Evolutionary conservation across 1,140 invertebrate species (phyloP), one percentile per base, ranked within the genome.

Genomic region (Drosophila mauritiana): DNA sequence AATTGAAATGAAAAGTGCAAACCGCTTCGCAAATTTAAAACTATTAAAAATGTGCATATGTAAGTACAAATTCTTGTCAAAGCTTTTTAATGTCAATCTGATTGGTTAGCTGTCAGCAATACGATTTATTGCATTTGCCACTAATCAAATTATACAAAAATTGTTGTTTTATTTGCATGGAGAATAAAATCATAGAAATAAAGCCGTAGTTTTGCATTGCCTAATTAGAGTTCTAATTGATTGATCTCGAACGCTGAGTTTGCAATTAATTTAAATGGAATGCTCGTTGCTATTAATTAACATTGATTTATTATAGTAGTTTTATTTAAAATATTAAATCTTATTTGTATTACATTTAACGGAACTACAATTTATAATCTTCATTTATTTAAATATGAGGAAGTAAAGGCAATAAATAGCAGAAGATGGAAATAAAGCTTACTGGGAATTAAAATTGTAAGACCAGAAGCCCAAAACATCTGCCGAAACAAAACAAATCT

Each of bases 1-100:
- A 36, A 48, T 70, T 39, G 42, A 78, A 75, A 53, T 58, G 17
- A 72, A 58, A 56, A 40, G n/a, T 11, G 27, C n/a, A 46, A 46
- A 40, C 13, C 3, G 12, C 20, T 48, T 40, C 0, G 48, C 22
- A 0, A 70, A 55, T 68, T 27, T 7, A 0, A 22, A 25, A 25
- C 25, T 20, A 46, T 4, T 17, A 5, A 27, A 15, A 39, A 56
- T 40, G 36, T 27, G n/a, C 36, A 42, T 13, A 13, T 15, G 27
- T 13, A 13, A 25, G 31, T 27, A 51, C 3, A 54, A 37, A 25
- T 20, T 49, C 46, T 64, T 27, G 46, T n/a, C 37, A 17, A 43
- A 64, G 17, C 22, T 68, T 42, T n/a, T n/a, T 17, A 36, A 52
- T 43, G 64, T 34, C 39, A 68, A 65, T 27, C 59, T 68, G 61